Percentiles rank a stretch among this genome's conserved stretches.
Evolutionary conservation across 2,113 vertebrate genomes (phyloP).

Genomic region (Otis tarda): DNA sequence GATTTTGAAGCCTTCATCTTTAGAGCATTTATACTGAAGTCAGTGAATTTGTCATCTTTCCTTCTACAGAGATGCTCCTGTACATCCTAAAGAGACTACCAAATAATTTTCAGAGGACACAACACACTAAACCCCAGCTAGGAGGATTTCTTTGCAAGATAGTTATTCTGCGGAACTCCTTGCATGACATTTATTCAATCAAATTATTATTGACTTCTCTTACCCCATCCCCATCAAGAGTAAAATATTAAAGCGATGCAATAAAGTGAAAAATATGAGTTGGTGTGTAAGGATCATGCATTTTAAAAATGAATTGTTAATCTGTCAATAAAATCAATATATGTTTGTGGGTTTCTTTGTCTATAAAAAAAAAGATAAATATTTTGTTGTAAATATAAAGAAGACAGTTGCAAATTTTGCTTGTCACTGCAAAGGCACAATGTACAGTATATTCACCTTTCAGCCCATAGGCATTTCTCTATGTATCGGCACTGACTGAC

Average conservation of each 20-base stretch:
- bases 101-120: background rate
- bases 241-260: background rate
- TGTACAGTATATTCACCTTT: background rate
- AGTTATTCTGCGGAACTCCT: background rate
- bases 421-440: background rate
- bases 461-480: background rate
- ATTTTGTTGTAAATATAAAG: background rate
- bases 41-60: constrained; percentile 47
- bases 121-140: background rate
- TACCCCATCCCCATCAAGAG: background rate
- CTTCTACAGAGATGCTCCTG: background rate
- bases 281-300: background rate
- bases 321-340: background rate
- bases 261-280: background rate
- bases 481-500: background rate
- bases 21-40: constrained; percentile 14
- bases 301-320: background rate
- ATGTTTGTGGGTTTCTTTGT: background rate
- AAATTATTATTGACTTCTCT: background rate
- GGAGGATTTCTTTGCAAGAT: background rate
- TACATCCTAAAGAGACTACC: background rate
- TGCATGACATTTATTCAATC: background rate
- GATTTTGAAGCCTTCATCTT: constrained; percentile 20
- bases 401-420: background rate
- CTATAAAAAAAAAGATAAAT: background rate